phyloP scores from a whole-genome alignment of 2,888 invertebrate species.

The Nemurella pictetii region DNA sequence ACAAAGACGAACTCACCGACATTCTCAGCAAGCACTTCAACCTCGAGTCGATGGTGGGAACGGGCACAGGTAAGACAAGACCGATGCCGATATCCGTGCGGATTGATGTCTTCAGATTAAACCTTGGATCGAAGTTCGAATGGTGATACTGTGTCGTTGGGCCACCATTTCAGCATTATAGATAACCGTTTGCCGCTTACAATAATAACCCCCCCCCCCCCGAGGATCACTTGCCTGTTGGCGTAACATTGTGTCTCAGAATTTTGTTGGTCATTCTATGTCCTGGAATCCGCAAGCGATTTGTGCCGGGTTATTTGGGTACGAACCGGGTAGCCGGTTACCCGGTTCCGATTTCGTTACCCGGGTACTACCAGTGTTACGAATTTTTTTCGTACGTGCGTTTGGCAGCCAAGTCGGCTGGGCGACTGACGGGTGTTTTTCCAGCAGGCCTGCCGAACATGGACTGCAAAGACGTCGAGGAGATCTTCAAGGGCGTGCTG shows the following conservation, averaged over 20 bases:
- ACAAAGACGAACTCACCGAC: conserved; percentile 72
- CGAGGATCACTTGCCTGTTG: too few species aligned
- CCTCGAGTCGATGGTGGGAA: conserved; percentile 72
- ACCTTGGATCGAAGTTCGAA: neutral
- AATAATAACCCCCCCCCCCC: too few species aligned
- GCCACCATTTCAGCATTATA: neutral
- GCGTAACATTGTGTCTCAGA: too few species aligned
- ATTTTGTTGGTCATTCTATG: too few species aligned
- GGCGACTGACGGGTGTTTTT: neutral
- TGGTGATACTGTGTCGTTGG: neutral
- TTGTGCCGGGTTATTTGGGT: too few species aligned
- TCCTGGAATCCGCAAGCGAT: too few species aligned
- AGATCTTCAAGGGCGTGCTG: conserved; percentile 86
- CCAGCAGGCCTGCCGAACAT: conserved; percentile 71
- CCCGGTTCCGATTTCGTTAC: too few species aligned
- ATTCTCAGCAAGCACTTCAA: conserved; percentile 71
- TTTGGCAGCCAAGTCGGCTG: too few species aligned
- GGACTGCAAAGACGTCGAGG: conserved; percentile 89
- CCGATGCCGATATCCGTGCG: neutral
- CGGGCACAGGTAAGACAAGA: conserved; percentile 49
- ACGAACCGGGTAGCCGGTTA: too few species aligned
- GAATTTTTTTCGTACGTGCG: too few species aligned
- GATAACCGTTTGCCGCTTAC: too few species aligned
- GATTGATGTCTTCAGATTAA: neutral
- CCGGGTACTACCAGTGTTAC: too few species aligned